A percentile compares a stretch with the other conserved stretches of the same genome.
Conservation (phyloP, 2,888 invertebrate genomes). For the Pterostichus niger region DNA sequence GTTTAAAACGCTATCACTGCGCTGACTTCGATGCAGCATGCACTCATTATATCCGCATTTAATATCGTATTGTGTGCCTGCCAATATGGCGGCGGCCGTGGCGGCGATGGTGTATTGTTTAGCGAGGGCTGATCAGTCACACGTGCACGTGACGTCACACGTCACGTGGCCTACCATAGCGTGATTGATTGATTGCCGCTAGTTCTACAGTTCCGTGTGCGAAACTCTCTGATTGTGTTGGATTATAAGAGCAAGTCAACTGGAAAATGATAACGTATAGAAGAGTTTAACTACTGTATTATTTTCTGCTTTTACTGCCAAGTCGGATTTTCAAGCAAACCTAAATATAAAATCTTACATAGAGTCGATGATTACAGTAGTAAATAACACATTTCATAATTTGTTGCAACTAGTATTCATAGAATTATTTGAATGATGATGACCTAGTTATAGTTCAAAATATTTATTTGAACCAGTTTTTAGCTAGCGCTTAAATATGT, state of each 20-base stretch:
- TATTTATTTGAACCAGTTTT: too few relatives aligned
- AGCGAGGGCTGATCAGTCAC: conserved; percentile 63
- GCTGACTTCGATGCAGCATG: conserved; percentile 14
- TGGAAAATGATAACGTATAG: conserved; percentile 44
- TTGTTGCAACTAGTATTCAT: too few relatives aligned
- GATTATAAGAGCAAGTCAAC: conserved; percentile 32
- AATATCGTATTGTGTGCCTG: conserved; percentile 48
- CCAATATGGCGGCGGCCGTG: conserved; percentile 46
- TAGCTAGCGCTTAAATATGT: too few relatives aligned
- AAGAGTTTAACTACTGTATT: conserved; percentile 36
- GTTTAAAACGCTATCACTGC: conserved; percentile 63
- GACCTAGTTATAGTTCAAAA: too few relatives aligned
- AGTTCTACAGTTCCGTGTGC: conserved; percentile 32
- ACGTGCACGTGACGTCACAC: conserved; percentile 63
- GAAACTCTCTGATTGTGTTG: conserved; percentile 36
- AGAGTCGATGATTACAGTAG: too few relatives aligned
- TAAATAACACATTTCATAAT: too few relatives aligned
- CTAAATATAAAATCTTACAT: too few relatives aligned
- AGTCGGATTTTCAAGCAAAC: too few relatives aligned
- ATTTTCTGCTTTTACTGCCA: not conserved
- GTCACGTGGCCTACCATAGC: conserved; percentile 60
- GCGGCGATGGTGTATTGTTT: conserved; percentile 39
- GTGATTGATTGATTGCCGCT: conserved; percentile 65
- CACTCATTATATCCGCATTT: conserved; percentile 52
- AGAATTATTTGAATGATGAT: too few relatives aligned